phyloP scores from a whole-genome alignment of 2,888 invertebrate species.

The Troides aeacus region DNA sequence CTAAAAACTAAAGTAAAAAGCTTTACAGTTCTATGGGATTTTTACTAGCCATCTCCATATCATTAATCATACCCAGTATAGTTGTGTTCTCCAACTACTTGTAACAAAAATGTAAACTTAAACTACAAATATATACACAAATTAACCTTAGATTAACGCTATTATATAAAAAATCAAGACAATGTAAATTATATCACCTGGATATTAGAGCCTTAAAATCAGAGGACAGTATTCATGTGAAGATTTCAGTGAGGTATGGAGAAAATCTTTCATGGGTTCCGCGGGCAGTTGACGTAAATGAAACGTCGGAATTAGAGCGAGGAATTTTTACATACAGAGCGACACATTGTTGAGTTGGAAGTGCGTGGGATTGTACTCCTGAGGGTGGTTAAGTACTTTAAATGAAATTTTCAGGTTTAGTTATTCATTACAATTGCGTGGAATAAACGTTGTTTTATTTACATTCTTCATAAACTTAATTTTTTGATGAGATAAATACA shows the following conservation, averaged over 20 bases:
- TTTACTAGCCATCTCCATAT: too few relatives aligned
- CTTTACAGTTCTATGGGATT: too few relatives aligned
- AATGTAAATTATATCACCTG: too few relatives aligned
- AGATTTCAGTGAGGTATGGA: not conserved
- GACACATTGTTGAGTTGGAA: slow-evolving; percentile 3
- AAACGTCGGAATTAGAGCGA: slow-evolving; percentile 17
- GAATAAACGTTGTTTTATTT: not conserved
- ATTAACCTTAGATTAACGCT: too few relatives aligned
- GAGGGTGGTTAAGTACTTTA: not conserved
- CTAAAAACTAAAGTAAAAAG: too few relatives aligned
- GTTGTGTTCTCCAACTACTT: too few relatives aligned
- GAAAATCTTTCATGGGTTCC: slow-evolving; percentile 3
- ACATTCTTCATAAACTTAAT: not conserved
- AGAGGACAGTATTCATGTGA: not conserved
- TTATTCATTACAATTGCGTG: not conserved
- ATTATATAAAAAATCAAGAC: too few relatives aligned
- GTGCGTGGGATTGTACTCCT: slow-evolving; percentile 5
- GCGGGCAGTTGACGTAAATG: slow-evolving; percentile 1
- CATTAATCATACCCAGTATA: too few relatives aligned
- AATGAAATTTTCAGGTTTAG: slow-evolving; percentile 2
- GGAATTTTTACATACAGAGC: slow-evolving; percentile 16
- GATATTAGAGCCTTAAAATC: not conserved
- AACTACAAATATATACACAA: too few relatives aligned
- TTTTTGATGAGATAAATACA: too few relatives aligned
- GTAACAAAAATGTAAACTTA: too few relatives aligned